Conservation (phyloP, 2,797 vertebrate genomes). For the Acanthiza pusilla region DNA sequence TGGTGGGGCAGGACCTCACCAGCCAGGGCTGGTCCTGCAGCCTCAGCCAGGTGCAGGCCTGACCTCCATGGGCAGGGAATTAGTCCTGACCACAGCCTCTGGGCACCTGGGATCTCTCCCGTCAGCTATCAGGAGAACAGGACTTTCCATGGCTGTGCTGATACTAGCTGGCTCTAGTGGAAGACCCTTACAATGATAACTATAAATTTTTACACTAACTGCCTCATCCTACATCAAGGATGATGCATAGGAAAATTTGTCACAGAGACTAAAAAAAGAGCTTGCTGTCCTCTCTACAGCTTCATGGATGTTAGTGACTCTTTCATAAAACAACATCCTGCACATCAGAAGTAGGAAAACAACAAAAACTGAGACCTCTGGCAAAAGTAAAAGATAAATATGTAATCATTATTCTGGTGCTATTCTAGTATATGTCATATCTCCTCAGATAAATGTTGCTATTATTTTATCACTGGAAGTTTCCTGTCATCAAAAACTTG, state of each 20-base stretch:
- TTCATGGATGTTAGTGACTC: background rate
- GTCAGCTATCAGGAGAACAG: background rate
- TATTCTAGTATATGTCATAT: background rate
- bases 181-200: background rate
- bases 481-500: background rate
- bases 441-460: background rate
- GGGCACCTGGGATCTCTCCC: background rate
- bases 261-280: background rate
- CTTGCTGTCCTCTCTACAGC: background rate
- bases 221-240: background rate
- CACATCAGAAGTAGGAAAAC: background rate
- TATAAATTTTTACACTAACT: background rate
- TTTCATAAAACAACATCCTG: background rate
- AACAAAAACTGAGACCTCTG: background rate
- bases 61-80: accelerated
- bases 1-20: accelerated
- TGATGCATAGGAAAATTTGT: background rate
- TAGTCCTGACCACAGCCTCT: background rate
- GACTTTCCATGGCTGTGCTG: background rate
- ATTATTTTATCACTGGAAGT: background rate
- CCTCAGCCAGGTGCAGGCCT: background rate
- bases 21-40: background rate
- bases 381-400: background rate
- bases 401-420: background rate
- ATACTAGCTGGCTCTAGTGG: background rate